Evolutionary conservation across 2,888 invertebrate species (phyloP).

Genomic region (Dicyrtomina minuta): DNA sequence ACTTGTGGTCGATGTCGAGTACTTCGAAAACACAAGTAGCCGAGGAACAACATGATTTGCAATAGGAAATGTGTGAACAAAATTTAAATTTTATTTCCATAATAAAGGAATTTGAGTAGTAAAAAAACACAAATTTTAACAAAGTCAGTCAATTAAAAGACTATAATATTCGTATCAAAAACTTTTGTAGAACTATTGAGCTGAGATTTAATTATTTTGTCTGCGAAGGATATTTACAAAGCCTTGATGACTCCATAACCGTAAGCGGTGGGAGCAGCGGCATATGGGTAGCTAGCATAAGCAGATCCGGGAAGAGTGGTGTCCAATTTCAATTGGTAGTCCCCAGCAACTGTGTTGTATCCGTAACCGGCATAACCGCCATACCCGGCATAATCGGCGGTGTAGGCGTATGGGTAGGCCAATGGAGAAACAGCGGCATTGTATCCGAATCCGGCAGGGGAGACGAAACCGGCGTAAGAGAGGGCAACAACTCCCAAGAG

Average conservation of each 20-base stretch:
- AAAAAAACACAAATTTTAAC: too few species aligned
- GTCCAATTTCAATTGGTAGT: constrained; percentile 47
- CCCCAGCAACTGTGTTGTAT: constrained; percentile 36
- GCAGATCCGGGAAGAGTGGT: constrained; percentile 48
- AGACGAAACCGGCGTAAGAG: constrained; percentile 37
- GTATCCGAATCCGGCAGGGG: background rate
- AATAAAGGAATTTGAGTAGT: too few species aligned
- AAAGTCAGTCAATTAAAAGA: too few species aligned
- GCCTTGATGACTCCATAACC: constrained; percentile 47
- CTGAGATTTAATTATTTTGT: too few species aligned
- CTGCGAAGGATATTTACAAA: too few species aligned
- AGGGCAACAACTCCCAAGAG: constrained; percentile 44
- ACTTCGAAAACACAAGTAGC: too few species aligned
- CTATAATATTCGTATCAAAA: too few species aligned
- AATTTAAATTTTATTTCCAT: too few species aligned
- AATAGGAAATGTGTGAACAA: too few species aligned
- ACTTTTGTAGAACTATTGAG: too few species aligned
- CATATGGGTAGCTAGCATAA: constrained; percentile 45
- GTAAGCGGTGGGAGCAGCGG: constrained; percentile 46
- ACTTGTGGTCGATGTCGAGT: too few species aligned
- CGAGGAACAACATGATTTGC: too few species aligned
- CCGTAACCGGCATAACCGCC: constrained; percentile 22
- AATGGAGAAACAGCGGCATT: constrained; percentile 10
- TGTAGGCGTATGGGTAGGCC: constrained; percentile 35
- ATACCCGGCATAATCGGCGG: constrained; percentile 29